Evolutionary conservation across 2,113 vertebrate genomes (phyloP), one percentile per base, ranked within the genome.

Genomic region (Mus spicilegus): DNA sequence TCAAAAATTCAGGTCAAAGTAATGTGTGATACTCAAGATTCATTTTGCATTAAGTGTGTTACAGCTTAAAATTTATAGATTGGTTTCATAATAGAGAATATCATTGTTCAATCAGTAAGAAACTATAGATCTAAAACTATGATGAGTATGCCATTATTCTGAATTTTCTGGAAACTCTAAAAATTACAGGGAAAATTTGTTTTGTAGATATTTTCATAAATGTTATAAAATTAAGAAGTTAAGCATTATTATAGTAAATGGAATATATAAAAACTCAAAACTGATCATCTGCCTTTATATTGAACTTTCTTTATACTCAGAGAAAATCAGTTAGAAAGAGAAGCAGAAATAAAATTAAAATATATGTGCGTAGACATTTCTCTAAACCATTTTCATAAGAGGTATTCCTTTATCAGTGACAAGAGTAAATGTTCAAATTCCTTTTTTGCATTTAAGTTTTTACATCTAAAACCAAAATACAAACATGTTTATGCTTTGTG

Each of bases 31-130:
- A 80, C n/a, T 92, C 16, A 56, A 56, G 0, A 75, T 39, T 4
- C 30, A 65, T 88, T 92, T 69, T 78, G 8, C 13, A 93, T 70
- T 91, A 95, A 95, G 17, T 90, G 9, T 86, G 3, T 90, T 65
- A 58, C 1, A 88, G 10, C 7, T 77, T 13, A 5, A 58, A 46
- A 39, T 80, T 26, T 14, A 22, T 87, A 8, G 1, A 67, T 77
- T 17, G 88, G 13, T 69, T 46, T 80, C 16, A 88, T 36, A 65
- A n/a, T 13, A 86, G 54, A 89, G 67, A 63, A 10, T 51, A 1
- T 69, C 30, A 87, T 84, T 88, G 80, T 82, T 39, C 39, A 92
- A 69, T 11, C 20, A 73, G 20, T 42, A 88, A 72, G 28, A 72
- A 54, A 75, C 10, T 69, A n/a, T 20, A 76, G 33, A 61, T 88